These are phyloP conservation scores for Malthinus flaveolus DNA, from an alignment of 2,888 invertebrate genomes.

Conservation along the genomic window DNA sequence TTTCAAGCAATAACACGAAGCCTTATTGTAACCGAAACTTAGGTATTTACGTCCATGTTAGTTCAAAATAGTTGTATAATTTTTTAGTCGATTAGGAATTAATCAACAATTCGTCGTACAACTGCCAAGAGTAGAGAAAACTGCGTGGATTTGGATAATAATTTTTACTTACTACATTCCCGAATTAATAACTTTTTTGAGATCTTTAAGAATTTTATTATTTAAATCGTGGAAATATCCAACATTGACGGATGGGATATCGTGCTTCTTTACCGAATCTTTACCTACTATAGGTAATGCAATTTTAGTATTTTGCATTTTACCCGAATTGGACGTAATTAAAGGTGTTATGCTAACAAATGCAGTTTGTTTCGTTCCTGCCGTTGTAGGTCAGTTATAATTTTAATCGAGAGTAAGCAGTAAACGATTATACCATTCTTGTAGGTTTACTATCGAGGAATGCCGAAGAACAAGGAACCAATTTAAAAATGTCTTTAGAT, in stretches of 20 bases:
- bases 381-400: slow-evolving; percentile 63
- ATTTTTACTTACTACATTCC: slow-evolving; percentile 76
- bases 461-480: slow-evolving; percentile 12
- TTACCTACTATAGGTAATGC: slow-evolving; percentile 78
- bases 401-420: too few relatives aligned
- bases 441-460: slow-evolving; percentile 71
- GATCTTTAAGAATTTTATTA: slow-evolving; percentile 70
- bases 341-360: slow-evolving; percentile 84
- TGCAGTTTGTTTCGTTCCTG: slow-evolving; percentile 80
- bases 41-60: slow-evolving; percentile 44
- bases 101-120: slow-evolving; percentile 65
- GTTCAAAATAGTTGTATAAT: not conserved
- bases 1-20: slow-evolving; percentile 60
- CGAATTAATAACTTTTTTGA: slow-evolving; percentile 73
- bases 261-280: slow-evolving; percentile 73
- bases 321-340: slow-evolving; percentile 80
- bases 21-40: slow-evolving; percentile 62
- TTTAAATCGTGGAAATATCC: slow-evolving; percentile 72
- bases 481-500: slow-evolving; percentile 55
- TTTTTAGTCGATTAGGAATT: slow-evolving; percentile 56
- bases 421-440: slow-evolving; percentile 38
- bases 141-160: slow-evolving; percentile 80
- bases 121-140: slow-evolving; percentile 65
- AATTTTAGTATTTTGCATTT: slow-evolving; percentile 71
- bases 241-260: slow-evolving; percentile 57